Evolutionary conservation across 2,797 vertebrate genomes (phyloP).

Genomic region (Sebastes trivittatus): DNA sequence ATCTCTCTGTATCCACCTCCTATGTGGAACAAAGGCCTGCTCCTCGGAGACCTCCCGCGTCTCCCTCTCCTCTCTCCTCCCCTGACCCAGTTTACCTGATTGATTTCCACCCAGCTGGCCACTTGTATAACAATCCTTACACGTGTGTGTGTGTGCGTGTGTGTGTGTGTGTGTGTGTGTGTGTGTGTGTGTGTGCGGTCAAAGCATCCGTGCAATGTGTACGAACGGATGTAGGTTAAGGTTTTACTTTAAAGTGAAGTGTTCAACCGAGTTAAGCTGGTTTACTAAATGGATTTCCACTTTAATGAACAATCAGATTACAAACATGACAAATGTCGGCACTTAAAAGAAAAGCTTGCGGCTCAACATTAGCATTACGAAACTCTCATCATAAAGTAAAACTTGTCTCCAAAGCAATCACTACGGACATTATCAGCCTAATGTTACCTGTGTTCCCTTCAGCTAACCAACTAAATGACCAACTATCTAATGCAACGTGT

Average conservation of each 20-base stretch:
- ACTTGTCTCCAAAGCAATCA: too few species aligned
- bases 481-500: too few species aligned
- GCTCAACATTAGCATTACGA: too few species aligned
- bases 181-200: background rate
- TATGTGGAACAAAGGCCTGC: constrained; percentile 70
- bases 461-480: too few species aligned
- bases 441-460: too few species aligned
- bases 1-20: constrained; percentile 51
- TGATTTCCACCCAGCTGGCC: constrained; percentile 68
- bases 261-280: too few species aligned
- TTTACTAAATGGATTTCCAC: too few species aligned
- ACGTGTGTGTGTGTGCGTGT: background rate
- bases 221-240: background rate
- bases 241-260: constrained; percentile 3
- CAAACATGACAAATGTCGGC: too few species aligned
- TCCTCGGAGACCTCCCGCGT: constrained; percentile 64
- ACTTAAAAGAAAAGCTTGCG: too few species aligned
- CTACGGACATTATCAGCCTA: too few species aligned
- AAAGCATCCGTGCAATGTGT: background rate
- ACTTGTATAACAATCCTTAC: constrained; percentile 66
- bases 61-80: constrained; percentile 51
- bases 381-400: too few species aligned
- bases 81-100: constrained; percentile 77
- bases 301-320: too few species aligned
- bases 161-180: background rate